Evolutionary conservation across 2,797 vertebrate genomes (phyloP).

Genomic region (Chrysocyon brachyurus): DNA sequence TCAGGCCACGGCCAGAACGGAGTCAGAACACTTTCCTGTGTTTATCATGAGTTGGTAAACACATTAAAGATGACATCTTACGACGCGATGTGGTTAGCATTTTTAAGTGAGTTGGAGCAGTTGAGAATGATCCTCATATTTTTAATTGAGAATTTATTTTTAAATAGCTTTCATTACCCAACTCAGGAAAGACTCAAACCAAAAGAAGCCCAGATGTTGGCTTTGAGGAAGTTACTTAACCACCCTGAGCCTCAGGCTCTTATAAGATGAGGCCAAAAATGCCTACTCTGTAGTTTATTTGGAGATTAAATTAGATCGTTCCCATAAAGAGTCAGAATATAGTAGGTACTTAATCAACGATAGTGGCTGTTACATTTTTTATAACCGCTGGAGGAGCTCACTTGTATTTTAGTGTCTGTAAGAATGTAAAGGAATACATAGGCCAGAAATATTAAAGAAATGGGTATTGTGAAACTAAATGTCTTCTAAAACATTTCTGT

Average conservation of each 20-base stretch:
- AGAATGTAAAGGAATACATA: not conserved
- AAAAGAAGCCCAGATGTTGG: not conserved
- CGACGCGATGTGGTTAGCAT: not conserved
- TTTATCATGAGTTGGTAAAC: not conserved
- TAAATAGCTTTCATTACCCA: conserved; percentile 21
- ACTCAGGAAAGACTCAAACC: not conserved
- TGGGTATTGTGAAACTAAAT: not conserved
- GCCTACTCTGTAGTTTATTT: not conserved
- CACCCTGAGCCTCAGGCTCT: conserved; percentile 35
- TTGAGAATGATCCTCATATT: conserved; percentile 12
- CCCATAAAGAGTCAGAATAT: conserved; percentile 12
- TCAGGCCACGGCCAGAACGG: not conserved
- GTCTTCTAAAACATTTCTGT: conserved; percentile 29
- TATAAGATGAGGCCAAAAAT: conserved; percentile 60
- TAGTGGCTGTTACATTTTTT: not conserved
- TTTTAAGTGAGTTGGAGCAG: not conserved
- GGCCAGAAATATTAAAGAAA: not conserved
- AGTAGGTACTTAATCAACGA: conserved; percentile 26
- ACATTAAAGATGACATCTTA: conserved; percentile 12
- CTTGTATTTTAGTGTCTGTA: not conserved
- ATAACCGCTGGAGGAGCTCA: not conserved
- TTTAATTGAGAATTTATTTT: conserved; percentile 67
- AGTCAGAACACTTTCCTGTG: not conserved
- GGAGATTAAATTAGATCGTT: not conserved
- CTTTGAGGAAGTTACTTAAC: conserved; percentile 37